Evolutionary conservation across 2,797 vertebrate genomes (phyloP).

Genomic region (Eurystomus glaucurus): DNA sequence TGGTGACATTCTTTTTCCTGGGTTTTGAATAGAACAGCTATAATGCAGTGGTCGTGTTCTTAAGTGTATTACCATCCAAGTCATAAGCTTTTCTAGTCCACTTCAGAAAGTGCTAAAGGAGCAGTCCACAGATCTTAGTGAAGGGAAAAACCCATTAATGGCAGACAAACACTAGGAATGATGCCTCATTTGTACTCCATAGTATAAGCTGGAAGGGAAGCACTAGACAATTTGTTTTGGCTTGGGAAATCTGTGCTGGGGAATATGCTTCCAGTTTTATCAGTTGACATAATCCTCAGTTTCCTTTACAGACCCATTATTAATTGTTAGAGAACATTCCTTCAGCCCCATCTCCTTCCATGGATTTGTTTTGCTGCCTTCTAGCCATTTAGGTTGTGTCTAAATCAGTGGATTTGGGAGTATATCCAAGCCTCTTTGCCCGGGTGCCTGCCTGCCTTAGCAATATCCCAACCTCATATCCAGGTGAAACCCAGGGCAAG

Average conservation of each 20-base stretch:
- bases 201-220: neutral
- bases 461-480: conserved; percentile 52
- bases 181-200: neutral
- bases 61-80: neutral
- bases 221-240: neutral
- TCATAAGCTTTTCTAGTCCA: neutral
- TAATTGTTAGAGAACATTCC: conserved; percentile 27
- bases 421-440: conserved; percentile 42
- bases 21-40: neutral
- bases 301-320: conserved; percentile 33
- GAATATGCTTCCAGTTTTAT: conserved; percentile 31
- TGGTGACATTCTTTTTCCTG: neutral
- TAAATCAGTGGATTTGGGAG: conserved; percentile 56
- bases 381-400: conserved; percentile 27
- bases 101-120: conserved; percentile 19
- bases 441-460: conserved; percentile 39
- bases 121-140: neutral
- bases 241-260: neutral
- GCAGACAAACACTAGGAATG: neutral
- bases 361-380: conserved; percentile 54
- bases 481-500: conserved; percentile 68
- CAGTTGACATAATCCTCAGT: conserved; percentile 32
- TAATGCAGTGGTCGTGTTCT: neutral
- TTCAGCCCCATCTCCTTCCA: conserved; percentile 24
- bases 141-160: neutral